phyloP scores from a whole-genome alignment of 2,888 invertebrate genomes.

The Antitype chi region DNA sequence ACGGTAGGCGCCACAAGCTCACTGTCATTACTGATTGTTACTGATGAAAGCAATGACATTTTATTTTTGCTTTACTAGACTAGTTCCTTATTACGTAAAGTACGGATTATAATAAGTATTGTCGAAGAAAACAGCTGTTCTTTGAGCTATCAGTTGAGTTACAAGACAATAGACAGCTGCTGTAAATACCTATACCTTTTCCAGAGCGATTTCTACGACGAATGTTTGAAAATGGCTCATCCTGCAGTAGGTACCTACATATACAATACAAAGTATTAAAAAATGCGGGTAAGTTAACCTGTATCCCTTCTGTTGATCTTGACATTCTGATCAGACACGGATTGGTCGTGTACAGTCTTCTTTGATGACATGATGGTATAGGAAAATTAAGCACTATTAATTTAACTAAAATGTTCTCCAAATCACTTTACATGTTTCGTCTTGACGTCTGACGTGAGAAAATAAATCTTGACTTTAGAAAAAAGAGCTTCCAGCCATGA shows the following conservation, averaged over 20 bases:
- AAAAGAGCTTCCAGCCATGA: conserved; percentile 20
- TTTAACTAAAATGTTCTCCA: conserved; percentile 46
- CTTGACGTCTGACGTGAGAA: conserved; percentile 13
- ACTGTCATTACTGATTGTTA: neutral
- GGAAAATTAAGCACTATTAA: conserved; percentile 49
- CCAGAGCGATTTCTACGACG: neutral
- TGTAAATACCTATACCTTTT: neutral
- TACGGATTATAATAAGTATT: neutral
- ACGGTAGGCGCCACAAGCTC: neutral
- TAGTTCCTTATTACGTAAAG: neutral
- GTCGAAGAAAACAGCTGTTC: neutral
- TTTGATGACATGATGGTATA: conserved; percentile 67
- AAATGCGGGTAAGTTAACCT: conserved; percentile 43
- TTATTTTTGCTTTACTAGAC: neutral
- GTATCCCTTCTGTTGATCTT: conserved; percentile 70
- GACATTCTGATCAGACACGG: conserved; percentile 66
- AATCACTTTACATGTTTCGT: conserved; percentile 19
- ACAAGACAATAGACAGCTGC: neutral
- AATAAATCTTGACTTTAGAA: neutral
- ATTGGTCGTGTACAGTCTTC: neutral
- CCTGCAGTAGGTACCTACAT: neutral
- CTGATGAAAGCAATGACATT: neutral
- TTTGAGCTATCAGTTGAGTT: neutral
- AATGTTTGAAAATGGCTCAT: neutral
- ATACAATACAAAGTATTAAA: neutral